These are phyloP conservation scores for Archips crataeganus DNA, from an alignment of 2,888 invertebrate genomes.

Conservation along the genomic window DNA sequence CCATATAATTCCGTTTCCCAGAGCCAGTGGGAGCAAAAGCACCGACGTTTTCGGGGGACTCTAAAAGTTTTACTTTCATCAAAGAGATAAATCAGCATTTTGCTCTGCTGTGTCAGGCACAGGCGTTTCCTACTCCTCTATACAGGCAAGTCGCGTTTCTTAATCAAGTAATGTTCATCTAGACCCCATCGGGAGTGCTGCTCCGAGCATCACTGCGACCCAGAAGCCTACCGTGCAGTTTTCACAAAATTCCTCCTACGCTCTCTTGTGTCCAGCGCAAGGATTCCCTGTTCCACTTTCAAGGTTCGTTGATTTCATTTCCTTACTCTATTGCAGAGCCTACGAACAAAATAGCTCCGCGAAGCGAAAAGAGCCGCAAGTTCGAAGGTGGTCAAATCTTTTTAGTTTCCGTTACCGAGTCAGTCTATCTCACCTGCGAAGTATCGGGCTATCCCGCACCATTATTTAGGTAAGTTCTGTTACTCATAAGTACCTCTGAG, in stretches of 20 bases:
- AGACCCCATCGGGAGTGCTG: conserved; percentile 81
- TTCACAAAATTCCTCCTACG: conserved; percentile 67
- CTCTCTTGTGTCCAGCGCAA: conserved; percentile 83
- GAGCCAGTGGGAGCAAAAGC: conserved; percentile 88
- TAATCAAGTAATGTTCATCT: conserved; percentile 52
- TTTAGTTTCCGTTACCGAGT: conserved; percentile 63
- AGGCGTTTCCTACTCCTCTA: conserved; percentile 87
- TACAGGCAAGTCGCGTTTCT: conserved; percentile 34
- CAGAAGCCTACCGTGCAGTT: conserved; percentile 78
- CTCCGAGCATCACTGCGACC: conserved; percentile 82
- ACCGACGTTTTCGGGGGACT: conserved; percentile 87
- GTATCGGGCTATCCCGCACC: conserved; percentile 85
- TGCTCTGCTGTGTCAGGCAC: conserved; percentile 87
- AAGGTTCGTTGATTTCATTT: conserved; percentile 83
- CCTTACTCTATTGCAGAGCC: conserved; percentile 87
- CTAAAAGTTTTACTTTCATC: conserved; percentile 88
- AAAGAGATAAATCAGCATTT: conserved; percentile 84
- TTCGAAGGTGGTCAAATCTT: conserved; percentile 77
- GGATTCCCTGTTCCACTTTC: conserved; percentile 87
- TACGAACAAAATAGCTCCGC: conserved; percentile 88
- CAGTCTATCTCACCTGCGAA: conserved; percentile 81
- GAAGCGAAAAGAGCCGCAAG: conserved; percentile 77
- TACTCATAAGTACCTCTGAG: neutral
- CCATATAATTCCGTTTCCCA: conserved; percentile 61
- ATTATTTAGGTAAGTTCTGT: conserved; percentile 73